phyloP scores from a whole-genome alignment of 2,797 vertebrate genomes.

The Myotis planiceps region DNA sequence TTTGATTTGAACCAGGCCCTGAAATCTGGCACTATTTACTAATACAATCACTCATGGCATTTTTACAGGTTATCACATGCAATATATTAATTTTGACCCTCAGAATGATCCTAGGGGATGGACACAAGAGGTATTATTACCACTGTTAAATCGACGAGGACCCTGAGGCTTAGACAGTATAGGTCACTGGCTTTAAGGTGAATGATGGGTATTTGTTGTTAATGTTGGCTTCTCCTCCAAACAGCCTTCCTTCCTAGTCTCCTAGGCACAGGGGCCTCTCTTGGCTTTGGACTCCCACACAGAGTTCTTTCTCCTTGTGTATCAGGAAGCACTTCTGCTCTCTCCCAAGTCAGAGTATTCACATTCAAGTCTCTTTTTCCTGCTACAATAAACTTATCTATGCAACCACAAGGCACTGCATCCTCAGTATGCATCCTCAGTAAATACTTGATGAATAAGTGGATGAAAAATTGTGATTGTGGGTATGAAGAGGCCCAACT shows the following conservation, averaged over 20 bases:
- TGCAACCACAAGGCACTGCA: background rate
- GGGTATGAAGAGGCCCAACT: background rate
- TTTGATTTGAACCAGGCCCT: background rate
- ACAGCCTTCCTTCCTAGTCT: background rate
- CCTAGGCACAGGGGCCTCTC: background rate
- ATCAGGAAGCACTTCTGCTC: background rate
- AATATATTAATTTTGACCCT: background rate
- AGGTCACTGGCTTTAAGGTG: background rate
- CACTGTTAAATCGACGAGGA: background rate
- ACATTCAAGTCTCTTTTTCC: background rate
- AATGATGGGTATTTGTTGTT: background rate
- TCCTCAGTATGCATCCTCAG: background rate
- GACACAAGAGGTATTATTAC: background rate
- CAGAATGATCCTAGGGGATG: background rate
- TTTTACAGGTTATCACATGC: background rate
- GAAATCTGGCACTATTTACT: background rate
- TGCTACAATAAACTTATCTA: background rate
- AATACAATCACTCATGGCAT: background rate
- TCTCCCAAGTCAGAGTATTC: background rate
- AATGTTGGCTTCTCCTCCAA: background rate
- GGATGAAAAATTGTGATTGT: background rate
- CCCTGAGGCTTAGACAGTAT: background rate
- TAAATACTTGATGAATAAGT: background rate
- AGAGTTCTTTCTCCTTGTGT: background rate
- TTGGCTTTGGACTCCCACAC: accelerated